A percentile compares a stretch with the other conserved stretches of the same genome.
Evolutionary conservation across 2,888 invertebrate genomes (phyloP).

Genomic region (Chrysomela aeneicollis): DNA sequence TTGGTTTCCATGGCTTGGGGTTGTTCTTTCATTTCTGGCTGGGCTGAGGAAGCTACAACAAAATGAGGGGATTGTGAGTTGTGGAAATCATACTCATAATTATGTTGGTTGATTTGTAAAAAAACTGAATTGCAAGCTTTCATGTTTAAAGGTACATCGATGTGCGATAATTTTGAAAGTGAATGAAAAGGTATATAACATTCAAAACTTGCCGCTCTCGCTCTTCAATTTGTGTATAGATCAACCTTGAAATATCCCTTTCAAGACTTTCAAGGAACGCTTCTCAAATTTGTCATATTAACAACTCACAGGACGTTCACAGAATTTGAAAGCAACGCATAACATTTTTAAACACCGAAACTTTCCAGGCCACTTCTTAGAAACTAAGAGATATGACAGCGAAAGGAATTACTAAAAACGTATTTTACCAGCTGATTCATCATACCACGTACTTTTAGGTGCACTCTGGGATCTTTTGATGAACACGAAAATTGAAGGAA

Average conservation of each 20-base stretch:
- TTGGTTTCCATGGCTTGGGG: conserved; percentile 39
- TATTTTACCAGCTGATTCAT: neutral
- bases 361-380: no score
- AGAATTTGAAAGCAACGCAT: no score
- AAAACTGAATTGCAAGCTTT: neutral
- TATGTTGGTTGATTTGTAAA: no score
- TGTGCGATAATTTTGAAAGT: neutral
- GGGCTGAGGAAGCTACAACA: conserved; percentile 42
- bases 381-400: no score
- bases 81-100: no score
- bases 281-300: conserved; percentile 1
- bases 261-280: conserved; percentile 8
- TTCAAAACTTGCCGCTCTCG: no score
- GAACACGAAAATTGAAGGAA: conserved; percentile 13
- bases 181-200: no score
- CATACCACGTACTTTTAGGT: neutral
- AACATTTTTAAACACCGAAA: no score
- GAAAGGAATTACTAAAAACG: no score
- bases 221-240: no score
- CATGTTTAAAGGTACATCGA: neutral
- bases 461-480: neutral
- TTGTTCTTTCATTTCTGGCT: conserved; percentile 43
- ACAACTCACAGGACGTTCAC: no score
- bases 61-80: neutral
- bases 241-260: no score